These are phyloP conservation scores for Drosophila aff. DNA, from an alignment of 1,140 invertebrate species.

Conservation along the genomic window DNA sequence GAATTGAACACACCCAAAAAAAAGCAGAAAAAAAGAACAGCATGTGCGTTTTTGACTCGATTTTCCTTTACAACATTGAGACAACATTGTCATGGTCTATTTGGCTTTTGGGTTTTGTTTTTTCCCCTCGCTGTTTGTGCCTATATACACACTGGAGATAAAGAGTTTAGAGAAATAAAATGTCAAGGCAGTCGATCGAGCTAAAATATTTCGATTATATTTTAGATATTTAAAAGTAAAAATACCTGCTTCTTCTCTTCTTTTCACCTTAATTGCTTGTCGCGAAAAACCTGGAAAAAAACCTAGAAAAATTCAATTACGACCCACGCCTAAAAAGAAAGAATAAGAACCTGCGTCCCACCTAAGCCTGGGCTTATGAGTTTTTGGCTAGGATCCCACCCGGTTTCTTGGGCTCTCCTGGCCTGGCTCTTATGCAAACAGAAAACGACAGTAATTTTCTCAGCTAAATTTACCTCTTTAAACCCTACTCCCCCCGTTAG, in stretches of 20 bases:
- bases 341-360: constrained; percentile 2
- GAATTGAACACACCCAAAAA: constrained; percentile 49
- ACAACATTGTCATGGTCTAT: constrained; percentile 74
- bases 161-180: neutral
- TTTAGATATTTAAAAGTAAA: neutral
- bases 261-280: constrained; percentile 47
- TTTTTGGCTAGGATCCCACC: constrained; percentile 1
- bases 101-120: constrained; percentile 72
- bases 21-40: constrained; percentile 8
- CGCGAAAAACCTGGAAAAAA: constrained; percentile 20
- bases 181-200: neutral
- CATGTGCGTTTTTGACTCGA: constrained; percentile 28
- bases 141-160: neutral
- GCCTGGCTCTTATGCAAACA: constrained; percentile 14
- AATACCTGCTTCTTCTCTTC: too few species aligned
- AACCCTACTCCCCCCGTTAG: neutral
- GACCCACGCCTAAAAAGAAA: constrained; percentile 16
- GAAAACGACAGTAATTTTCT: constrained; percentile 22
- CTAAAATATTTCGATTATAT: neutral
- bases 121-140: neutral
- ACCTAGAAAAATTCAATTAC: constrained; percentile 55
- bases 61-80: constrained; percentile 52
- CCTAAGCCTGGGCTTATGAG: constrained; percentile 21
- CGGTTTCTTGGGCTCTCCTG: constrained; percentile 8
- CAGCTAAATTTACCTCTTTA: constrained; percentile 62